These are phyloP conservation scores for Diabrotica undecimpunctata DNA, from an alignment of 1,140 invertebrate genomes.

Conservation along the genomic window DNA sequence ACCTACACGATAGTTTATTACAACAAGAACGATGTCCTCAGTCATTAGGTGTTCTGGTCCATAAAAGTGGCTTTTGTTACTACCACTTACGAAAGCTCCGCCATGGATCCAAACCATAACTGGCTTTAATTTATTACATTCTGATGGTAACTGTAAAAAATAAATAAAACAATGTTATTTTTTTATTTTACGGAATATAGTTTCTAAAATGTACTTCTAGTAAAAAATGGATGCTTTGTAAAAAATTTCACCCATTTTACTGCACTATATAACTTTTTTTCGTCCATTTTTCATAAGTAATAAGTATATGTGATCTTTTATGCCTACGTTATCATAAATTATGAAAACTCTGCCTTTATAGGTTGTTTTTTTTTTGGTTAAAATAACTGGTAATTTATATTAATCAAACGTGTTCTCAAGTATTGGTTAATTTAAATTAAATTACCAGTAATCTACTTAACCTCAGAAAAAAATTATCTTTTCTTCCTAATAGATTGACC, in stretches of 20 bases:
- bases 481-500: too few relatives aligned
- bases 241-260: not conserved
- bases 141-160: constrained; percentile 66
- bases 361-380: too few relatives aligned
- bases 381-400: too few relatives aligned
- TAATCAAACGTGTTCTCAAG: too few relatives aligned
- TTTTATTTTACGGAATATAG: not conserved
- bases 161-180: constrained; percentile 33
- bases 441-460: too few relatives aligned
- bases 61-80: constrained; percentile 49
- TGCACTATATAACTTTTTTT: not conserved
- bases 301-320: too few relatives aligned
- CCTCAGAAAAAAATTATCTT: too few relatives aligned
- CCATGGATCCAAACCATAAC: constrained; percentile 55
- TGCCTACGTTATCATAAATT: too few relatives aligned
- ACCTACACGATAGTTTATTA: constrained; percentile 65
- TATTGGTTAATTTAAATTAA: too few relatives aligned
- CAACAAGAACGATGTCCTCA: constrained; percentile 63
- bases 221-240: not conserved
- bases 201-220: not conserved
- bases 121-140: constrained; percentile 36
- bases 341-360: too few relatives aligned
- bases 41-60: constrained; percentile 61
- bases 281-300: too few relatives aligned
- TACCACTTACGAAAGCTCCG: constrained; percentile 51